Conservation (phyloP, 2,797 vertebrate genomes). For the Varecia variegata region DNA sequence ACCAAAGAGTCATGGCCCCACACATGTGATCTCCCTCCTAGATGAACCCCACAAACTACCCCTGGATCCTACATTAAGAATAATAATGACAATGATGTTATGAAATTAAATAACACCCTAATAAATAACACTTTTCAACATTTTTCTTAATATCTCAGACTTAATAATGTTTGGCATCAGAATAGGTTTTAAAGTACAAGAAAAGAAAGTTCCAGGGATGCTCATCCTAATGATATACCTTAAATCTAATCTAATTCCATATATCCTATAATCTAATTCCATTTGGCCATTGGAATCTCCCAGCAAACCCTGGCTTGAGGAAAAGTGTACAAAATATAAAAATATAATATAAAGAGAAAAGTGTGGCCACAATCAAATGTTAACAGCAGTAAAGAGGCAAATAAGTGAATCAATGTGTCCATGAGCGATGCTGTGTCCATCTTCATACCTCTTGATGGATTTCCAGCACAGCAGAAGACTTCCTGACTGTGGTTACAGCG, state of each 20-base stretch:
- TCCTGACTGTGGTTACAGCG: constrained; percentile 77
- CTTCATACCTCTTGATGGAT: constrained; percentile 82
- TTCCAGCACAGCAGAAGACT: constrained; percentile 74
- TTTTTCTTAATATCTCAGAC: constrained; percentile 8
- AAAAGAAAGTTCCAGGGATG: background rate
- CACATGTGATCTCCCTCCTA: background rate
- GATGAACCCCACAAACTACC: background rate
- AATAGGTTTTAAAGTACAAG: constrained; percentile 4
- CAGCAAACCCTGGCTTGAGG: constrained; percentile 25
- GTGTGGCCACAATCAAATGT: constrained; percentile 42
- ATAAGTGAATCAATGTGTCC: constrained; percentile 46
- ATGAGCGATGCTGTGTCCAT: constrained; percentile 8
- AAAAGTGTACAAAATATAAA: constrained; percentile 63
- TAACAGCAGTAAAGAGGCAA: constrained; percentile 69
- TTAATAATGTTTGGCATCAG: background rate
- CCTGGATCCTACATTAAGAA: background rate
- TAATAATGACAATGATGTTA: background rate
- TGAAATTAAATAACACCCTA: constrained; percentile 14
- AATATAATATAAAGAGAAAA: constrained; percentile 69
- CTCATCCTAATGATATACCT: background rate
- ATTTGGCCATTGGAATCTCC: constrained; percentile 9
- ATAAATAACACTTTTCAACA: background rate
- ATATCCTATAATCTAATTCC: background rate
- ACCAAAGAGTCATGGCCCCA: background rate
- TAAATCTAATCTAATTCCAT: background rate